Conservation (phyloP, 2,113 vertebrate genomes). For the Nannospalax galili region DNA sequence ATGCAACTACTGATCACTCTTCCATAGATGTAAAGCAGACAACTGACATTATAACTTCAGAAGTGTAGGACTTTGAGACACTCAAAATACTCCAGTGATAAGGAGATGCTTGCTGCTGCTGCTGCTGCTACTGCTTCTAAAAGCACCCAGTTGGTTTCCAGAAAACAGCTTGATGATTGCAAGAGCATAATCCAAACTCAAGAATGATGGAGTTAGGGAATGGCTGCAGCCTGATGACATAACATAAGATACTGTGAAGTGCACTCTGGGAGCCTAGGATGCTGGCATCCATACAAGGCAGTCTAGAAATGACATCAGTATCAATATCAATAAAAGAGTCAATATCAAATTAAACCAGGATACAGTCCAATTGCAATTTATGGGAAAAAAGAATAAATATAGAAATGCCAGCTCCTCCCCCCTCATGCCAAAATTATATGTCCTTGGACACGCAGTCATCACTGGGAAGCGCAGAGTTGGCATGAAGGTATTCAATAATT, state of each 20-base stretch:
- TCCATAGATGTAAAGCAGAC: background rate
- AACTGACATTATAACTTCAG: background rate
- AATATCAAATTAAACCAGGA: slow-evolving; percentile 38
- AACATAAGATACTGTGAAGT: background rate
- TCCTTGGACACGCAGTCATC: slow-evolving; percentile 39
- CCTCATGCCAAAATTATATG: background rate
- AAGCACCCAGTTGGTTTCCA: background rate
- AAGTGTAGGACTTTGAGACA: background rate
- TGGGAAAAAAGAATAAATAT: slow-evolving; percentile 9
- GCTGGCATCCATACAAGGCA: background rate
- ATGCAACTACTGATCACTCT: background rate
- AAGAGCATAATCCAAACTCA: slow-evolving; percentile 4
- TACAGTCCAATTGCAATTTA: background rate
- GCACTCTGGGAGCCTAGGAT: background rate
- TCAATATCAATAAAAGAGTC: background rate
- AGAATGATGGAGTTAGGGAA: background rate
- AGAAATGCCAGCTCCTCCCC: background rate
- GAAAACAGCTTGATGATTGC: background rate
- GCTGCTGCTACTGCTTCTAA: background rate
- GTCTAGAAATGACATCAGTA: slow-evolving; percentile 3
- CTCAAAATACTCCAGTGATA: background rate
- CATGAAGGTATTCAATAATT: background rate
- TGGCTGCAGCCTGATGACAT: background rate
- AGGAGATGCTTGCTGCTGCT: background rate
- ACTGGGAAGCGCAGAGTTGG: background rate